Conservation (phyloP, 1,140 invertebrate species). For the Homalodisca vitripennis region DNA sequence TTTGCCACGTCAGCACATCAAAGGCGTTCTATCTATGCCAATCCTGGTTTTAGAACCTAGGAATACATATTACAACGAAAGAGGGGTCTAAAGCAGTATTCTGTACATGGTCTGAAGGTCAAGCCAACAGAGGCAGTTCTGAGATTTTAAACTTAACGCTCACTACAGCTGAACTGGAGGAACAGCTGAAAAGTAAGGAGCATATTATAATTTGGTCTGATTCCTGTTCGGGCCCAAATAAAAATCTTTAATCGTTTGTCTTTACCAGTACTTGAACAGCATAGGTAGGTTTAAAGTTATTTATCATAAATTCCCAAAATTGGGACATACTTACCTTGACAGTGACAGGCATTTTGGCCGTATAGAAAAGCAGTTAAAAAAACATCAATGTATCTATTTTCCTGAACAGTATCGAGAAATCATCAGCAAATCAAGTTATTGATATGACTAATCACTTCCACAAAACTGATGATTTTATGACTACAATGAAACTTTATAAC, state of each 20-base stretch:
- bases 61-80: too few relatives aligned
- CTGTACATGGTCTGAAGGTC: slow-evolving; percentile 8
- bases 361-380: slow-evolving; percentile 17
- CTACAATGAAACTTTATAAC: slow-evolving; percentile 5
- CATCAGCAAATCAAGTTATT: slow-evolving; percentile 7
- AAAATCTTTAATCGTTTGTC: slow-evolving; percentile 23
- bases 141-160: slow-evolving; percentile 2
- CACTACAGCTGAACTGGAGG: not conserved
- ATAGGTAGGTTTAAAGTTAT: slow-evolving; percentile 27
- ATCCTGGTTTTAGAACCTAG: too few relatives aligned
- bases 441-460: slow-evolving; percentile 7
- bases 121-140: slow-evolving; percentile 9
- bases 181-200: slow-evolving; percentile 1
- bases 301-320: slow-evolving; percentile 24
- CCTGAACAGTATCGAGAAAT: slow-evolving; percentile 21
- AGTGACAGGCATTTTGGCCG: slow-evolving; percentile 22
- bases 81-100: slow-evolving; percentile 2
- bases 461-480: not conserved
- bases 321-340: slow-evolving; percentile 23
- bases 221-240: slow-evolving; percentile 21
- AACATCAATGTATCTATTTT: slow-evolving; percentile 5
- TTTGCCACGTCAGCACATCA: too few relatives aligned
- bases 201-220: slow-evolving; percentile 10
- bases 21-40: too few relatives aligned
- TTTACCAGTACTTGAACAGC: slow-evolving; percentile 22